Percentiles rank a stretch among this genome's conserved stretches.
Conservation (phyloP, 2,113 vertebrate species). For the Hippocampus guttulatus region DNA sequence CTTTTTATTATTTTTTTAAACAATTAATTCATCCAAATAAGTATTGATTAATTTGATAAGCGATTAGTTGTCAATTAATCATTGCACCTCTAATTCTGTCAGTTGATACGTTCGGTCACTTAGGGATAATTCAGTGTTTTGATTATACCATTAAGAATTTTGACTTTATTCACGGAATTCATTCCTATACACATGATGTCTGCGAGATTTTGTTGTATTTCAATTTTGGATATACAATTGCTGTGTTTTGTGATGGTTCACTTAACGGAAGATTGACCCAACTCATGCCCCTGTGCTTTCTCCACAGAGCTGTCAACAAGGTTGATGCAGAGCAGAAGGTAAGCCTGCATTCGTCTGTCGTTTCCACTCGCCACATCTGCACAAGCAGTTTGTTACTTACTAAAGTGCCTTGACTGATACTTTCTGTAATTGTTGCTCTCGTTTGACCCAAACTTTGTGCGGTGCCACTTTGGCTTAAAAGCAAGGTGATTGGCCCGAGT, state of each 20-base stretch:
- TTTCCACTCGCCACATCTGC: slow-evolving; percentile 21
- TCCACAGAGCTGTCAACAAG: slow-evolving; percentile 66
- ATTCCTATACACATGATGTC: not conserved
- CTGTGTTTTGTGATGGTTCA: not conserved
- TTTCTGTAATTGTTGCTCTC: slow-evolving; percentile 28
- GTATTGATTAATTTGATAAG: no score
- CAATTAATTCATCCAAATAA: no score
- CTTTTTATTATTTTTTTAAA: no score
- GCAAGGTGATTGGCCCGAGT: slow-evolving; percentile 30
- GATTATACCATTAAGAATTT: not conserved
- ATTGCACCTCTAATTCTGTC: no score
- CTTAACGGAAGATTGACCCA: slow-evolving; percentile 1
- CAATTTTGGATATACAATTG: no score
- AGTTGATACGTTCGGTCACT: no score
- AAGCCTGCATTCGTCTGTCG: slow-evolving; percentile 34
- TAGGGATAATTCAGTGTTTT: not conserved
- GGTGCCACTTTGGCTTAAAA: slow-evolving; percentile 47
- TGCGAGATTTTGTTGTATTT: not conserved
- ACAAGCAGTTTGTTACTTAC: slow-evolving; percentile 26
- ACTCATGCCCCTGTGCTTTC: slow-evolving; percentile 1
- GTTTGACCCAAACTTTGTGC: slow-evolving; percentile 26
- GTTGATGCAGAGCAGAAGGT: slow-evolving; percentile 68
- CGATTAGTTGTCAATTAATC: no score
- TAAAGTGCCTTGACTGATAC: slow-evolving; percentile 26
- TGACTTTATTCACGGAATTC: not conserved